phyloP scores from a whole-genome alignment of 1,140 invertebrate species.

The Bathynomus jamesi region DNA sequence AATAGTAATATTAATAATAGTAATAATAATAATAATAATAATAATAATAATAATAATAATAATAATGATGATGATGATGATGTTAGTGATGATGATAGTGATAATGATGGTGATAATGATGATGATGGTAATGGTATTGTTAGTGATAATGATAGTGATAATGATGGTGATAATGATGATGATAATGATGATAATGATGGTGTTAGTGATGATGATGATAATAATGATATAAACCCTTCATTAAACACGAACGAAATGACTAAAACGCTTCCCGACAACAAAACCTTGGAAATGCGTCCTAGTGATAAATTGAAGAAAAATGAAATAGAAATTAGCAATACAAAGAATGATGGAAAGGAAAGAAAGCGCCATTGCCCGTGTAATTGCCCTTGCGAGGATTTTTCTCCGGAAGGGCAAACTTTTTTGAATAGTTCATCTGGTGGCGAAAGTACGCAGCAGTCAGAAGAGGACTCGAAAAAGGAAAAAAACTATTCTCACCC shows the following conservation, averaged over 20 bases:
- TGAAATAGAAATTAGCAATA: too few relatives aligned
- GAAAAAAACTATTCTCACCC: too few relatives aligned
- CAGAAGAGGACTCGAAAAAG: too few relatives aligned
- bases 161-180: conserved; percentile 6
- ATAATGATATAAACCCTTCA: too few relatives aligned
- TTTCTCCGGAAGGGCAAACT: background rate
- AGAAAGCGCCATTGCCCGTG: background rate
- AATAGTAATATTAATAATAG: background rate
- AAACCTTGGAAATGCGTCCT: too few relatives aligned
- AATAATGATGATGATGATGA: conserved; percentile 2
- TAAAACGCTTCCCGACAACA: too few relatives aligned
- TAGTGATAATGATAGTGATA: background rate
- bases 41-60: conserved; percentile 3
- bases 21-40: conserved; percentile 6
- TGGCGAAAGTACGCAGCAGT: background rate
- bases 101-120: conserved; percentile 5
- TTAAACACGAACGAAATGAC: too few relatives aligned
- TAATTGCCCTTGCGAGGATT: background rate
- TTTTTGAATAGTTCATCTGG: background rate
- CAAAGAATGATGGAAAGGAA: too few relatives aligned
- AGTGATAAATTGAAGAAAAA: too few relatives aligned
- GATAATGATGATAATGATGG: too few relatives aligned
- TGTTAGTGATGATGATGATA: too few relatives aligned
- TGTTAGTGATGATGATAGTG: background rate
- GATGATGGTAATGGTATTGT: background rate